Conservation (phyloP, 2,888 invertebrate species). For the Apodemia duryi region DNA sequence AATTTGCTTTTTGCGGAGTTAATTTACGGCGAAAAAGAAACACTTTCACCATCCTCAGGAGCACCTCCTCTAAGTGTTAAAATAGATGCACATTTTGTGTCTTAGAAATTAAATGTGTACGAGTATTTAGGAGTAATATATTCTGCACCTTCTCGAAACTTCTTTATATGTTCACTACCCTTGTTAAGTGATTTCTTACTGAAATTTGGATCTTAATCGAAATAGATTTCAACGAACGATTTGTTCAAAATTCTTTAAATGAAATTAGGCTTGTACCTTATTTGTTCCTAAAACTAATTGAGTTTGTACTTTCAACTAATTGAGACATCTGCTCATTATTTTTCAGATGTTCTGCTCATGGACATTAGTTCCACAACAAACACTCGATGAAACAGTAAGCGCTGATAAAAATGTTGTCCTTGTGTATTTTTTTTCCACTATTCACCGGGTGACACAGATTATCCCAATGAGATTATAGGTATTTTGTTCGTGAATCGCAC, state of each 20-base stretch:
- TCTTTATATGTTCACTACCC: neutral
- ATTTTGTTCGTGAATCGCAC: conserved; percentile 48
- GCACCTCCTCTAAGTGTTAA: conserved; percentile 7
- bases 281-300: neutral
- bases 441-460: conserved; percentile 58
- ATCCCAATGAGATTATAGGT: conserved; percentile 40
- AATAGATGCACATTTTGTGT: conserved; percentile 17
- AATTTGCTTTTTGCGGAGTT: conserved; percentile 35
- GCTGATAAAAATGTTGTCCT: conserved; percentile 70
- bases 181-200: neutral
- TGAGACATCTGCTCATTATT: conserved; percentile 70
- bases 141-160: neutral
- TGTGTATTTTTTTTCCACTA: conserved; percentile 72
- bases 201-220: neutral
- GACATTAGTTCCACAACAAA: conserved; percentile 75
- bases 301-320: conserved; percentile 56
- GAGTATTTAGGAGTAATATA: neutral
- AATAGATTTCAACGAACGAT: conserved; percentile 9
- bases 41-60: conserved; percentile 17
- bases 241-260: conserved; percentile 14
- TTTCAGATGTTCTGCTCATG: conserved; percentile 78
- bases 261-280: conserved; percentile 9
- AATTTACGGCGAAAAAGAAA: conserved; percentile 22
- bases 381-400: conserved; percentile 76
- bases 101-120: conserved; percentile 12